A percentile compares a stretch with the other conserved stretches of the same genome.
phyloP scores from a whole-genome alignment of 2,113 vertebrate species.

The Xenopus laevis region DNA sequence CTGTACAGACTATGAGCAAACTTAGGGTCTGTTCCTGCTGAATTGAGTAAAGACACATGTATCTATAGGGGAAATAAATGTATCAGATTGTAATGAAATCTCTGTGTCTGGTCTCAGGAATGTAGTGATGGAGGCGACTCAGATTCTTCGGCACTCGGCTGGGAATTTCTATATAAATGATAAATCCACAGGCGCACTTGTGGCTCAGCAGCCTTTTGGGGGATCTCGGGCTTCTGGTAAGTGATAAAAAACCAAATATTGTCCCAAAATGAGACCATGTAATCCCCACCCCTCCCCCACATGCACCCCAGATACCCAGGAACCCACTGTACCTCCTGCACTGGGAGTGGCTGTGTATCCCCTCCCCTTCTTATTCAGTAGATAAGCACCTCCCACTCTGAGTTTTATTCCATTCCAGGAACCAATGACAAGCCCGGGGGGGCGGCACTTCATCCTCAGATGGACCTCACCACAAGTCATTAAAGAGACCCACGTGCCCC shows the following conservation, averaged over 20 bases:
- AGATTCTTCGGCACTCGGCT: slow-evolving; percentile 73
- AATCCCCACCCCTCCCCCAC: no score
- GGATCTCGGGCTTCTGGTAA: slow-evolving; percentile 88
- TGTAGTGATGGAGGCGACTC: slow-evolving; percentile 65
- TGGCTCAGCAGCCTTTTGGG: slow-evolving; percentile 93
- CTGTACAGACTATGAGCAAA: no score
- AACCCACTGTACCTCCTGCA: no score
- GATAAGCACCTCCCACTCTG: no score
- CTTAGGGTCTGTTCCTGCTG: no score
- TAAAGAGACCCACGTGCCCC: slow-evolving; percentile 78
- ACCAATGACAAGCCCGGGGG: slow-evolving; percentile 94
- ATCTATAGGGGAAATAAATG: no score
- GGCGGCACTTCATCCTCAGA: slow-evolving; percentile 84
- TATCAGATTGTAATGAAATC: no score
- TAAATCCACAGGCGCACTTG: slow-evolving; percentile 86
- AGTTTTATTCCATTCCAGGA: slow-evolving; percentile 59
- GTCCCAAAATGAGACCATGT: no score
- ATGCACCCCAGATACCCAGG: no score
- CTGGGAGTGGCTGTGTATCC: no score
- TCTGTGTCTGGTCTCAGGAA: slow-evolving; percentile 54
- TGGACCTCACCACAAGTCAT: slow-evolving; percentile 92
- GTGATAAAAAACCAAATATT: neutral
- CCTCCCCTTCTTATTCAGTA: no score
- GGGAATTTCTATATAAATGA: slow-evolving; percentile 98
- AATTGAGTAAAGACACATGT: no score